Evolutionary conservation across 2,113 vertebrate genomes (phyloP).

Genomic region (Sorex araneus): DNA sequence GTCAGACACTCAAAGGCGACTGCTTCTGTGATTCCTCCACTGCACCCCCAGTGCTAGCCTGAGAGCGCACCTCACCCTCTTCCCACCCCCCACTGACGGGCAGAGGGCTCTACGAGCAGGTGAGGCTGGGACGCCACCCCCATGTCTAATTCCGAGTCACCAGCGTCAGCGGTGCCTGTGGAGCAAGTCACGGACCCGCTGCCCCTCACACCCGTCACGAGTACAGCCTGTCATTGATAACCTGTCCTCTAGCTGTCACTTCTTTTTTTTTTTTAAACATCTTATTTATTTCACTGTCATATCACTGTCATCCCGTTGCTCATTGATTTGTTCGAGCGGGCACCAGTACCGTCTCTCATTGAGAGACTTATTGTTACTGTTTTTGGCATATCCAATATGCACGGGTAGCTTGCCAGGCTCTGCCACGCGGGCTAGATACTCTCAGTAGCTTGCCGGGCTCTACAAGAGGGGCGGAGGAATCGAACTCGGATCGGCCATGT

Average conservation of each 20-base stretch:
- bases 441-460: too few species aligned
- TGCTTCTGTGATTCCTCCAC: neutral
- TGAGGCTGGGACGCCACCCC: too few species aligned
- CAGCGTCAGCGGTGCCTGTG: neutral
- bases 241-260: neutral
- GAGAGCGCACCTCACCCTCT: fast-evolving
- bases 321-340: too few species aligned
- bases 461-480: too few species aligned
- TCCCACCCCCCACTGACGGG: neutral
- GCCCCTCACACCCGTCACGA: neutral
- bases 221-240: neutral
- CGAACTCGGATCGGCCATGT: too few species aligned
- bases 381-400: too few species aligned
- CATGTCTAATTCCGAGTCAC: neutral
- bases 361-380: too few species aligned
- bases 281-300: too few species aligned
- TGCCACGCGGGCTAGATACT: too few species aligned
- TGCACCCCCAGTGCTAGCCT: neutral
- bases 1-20: neutral
- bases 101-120: neutral
- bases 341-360: too few species aligned
- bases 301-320: too few species aligned
- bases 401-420: too few species aligned
- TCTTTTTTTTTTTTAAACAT: neutral
- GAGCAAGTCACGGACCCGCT: neutral